Conservation (phyloP, 2,797 vertebrate genomes). For the Neosilurus hyrtlii region DNA sequence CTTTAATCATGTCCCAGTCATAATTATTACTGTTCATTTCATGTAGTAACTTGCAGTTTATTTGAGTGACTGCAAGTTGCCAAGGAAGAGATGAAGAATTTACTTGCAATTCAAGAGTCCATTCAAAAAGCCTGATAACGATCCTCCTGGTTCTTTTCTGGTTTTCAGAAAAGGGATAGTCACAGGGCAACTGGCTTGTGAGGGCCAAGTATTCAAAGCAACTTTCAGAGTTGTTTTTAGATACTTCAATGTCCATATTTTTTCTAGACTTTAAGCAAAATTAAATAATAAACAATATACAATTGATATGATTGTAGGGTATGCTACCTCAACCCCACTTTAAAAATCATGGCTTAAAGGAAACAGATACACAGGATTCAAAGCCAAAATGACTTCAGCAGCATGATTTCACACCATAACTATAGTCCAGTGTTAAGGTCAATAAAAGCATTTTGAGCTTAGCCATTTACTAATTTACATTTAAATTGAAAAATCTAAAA, state of each 20-base stretch:
- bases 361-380: not conserved
- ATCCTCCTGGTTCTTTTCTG: not conserved
- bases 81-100: not conserved
- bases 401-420: not conserved
- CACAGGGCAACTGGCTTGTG: not conserved
- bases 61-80: not conserved
- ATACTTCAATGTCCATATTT: not conserved
- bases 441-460: not conserved
- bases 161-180: not conserved
- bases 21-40: conserved; percentile 12
- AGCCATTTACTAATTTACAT: not conserved
- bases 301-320: not conserved
- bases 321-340: not conserved
- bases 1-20: conserved; percentile 1
- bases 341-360: not conserved
- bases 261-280: not conserved
- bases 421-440: not conserved
- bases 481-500: not conserved
- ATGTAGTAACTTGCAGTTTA: not conserved
- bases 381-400: not conserved
- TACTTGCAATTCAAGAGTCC: not conserved
- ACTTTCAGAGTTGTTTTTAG: not conserved
- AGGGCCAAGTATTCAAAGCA: not conserved
- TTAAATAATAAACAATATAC: not conserved
- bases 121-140: not conserved